A percentile compares a stretch with the other conserved stretches of the same genome.
These are phyloP conservation scores for Polyommatus iphigenia DNA, from an alignment of 2,888 invertebrate species.

Conservation along the genomic window DNA sequence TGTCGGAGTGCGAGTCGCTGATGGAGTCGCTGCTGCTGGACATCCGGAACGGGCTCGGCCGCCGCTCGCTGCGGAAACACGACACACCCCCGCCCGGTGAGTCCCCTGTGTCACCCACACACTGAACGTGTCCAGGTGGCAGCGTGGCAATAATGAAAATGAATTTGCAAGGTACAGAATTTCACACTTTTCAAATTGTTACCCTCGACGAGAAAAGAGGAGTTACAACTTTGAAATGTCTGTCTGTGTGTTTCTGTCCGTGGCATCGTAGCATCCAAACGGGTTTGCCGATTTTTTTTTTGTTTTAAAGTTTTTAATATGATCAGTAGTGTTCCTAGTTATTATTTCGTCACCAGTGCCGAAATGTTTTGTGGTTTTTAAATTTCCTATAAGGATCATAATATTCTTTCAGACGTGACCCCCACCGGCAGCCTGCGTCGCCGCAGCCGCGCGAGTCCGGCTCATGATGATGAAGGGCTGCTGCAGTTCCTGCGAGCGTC, in stretches of 20 bases:
- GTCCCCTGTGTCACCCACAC: background rate
- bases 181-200: too few relatives aligned
- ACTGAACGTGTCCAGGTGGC: conserved; percentile 50
- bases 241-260: too few relatives aligned
- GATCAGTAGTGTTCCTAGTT: too few relatives aligned
- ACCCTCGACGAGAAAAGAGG: too few relatives aligned
- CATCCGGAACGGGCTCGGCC: conserved; percentile 83
- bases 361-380: too few relatives aligned
- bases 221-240: too few relatives aligned
- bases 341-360: too few relatives aligned
- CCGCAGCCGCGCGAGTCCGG: conserved; percentile 88
- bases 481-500: conserved; percentile 91
- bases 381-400: background rate
- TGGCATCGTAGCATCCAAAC: too few relatives aligned
- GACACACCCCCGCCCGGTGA: conserved; percentile 70
- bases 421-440: conserved; percentile 93
- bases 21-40: conserved; percentile 90
- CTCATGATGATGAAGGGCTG: conserved; percentile 90
- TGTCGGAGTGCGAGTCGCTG: conserved; percentile 85
- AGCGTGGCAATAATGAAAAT: conserved; percentile 73
- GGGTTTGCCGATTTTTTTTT: too few relatives aligned
- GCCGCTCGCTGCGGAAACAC: conserved; percentile 66
- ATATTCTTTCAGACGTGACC: conserved; percentile 80
- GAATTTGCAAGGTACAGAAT: too few relatives aligned
- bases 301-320: too few relatives aligned